phyloP scores from a whole-genome alignment of 2,888 invertebrate species.

The Agrypnus murinus region DNA sequence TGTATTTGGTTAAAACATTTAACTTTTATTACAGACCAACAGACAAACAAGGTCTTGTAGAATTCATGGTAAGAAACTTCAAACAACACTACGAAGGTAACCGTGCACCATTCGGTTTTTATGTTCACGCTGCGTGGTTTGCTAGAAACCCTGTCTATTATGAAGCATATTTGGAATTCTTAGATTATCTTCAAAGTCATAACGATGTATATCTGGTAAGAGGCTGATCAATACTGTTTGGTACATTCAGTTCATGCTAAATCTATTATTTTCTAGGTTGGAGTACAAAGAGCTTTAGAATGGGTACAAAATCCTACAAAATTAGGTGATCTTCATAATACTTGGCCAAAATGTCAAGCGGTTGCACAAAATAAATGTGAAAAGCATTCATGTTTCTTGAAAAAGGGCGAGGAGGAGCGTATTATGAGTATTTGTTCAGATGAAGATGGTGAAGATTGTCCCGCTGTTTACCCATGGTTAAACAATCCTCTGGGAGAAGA shows the following conservation, averaged over 20 bases:
- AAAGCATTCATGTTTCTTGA: too few relatives aligned
- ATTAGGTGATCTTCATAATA: slow-evolving; percentile 65
- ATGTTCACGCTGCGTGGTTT: slow-evolving; percentile 80
- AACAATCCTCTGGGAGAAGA: slow-evolving; percentile 67
- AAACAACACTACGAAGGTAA: slow-evolving; percentile 77
- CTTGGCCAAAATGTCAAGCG: slow-evolving; percentile 62
- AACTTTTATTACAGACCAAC: slow-evolving; percentile 62
- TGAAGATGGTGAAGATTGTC: slow-evolving; percentile 66
- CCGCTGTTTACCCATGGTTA: slow-evolving; percentile 75
- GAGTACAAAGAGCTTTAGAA: slow-evolving; percentile 72
- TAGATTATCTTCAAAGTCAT: slow-evolving; percentile 73
- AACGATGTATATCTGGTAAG: slow-evolving; percentile 77
- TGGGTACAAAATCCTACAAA: slow-evolving; percentile 76
- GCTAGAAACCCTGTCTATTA: slow-evolving; percentile 69
- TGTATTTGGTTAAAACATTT: too few relatives aligned
- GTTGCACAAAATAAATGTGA: too few relatives aligned
- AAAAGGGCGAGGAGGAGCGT: slow-evolving; percentile 60
- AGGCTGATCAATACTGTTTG: slow-evolving; percentile 54
- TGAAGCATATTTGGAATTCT: slow-evolving; percentile 74
- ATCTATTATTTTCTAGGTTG: slow-evolving; percentile 70
- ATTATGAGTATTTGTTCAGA: slow-evolving; percentile 72
- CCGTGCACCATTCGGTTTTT: slow-evolving; percentile 81
- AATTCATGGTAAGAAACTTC: slow-evolving; percentile 76
- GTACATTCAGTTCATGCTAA: too few relatives aligned
- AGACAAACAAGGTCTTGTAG: slow-evolving; percentile 72